A percentile compares a stretch with the other conserved stretches of the same genome.
Conservation (phyloP, 1,140 invertebrate genomes). For the Saccostrea echinata region DNA sequence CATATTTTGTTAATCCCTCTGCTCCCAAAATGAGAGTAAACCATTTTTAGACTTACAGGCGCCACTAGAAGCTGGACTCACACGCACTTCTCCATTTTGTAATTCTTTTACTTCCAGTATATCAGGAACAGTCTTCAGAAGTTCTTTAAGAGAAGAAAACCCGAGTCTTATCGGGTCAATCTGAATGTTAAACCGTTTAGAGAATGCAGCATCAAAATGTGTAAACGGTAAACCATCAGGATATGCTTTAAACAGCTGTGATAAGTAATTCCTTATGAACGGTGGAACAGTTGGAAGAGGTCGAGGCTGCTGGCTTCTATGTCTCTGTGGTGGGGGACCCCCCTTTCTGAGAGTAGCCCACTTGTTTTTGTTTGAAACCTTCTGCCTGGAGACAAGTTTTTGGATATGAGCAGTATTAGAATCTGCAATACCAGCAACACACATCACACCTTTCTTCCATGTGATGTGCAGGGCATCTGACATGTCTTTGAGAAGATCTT, state of each 20-base stretch:
- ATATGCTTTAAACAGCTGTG: constrained; percentile 63
- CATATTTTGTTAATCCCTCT: no score
- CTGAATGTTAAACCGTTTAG: constrained; percentile 64
- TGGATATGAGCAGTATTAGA: constrained; percentile 71
- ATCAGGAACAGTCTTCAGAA: constrained; percentile 63
- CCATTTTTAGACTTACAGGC: background rate
- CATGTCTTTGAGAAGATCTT: constrained; percentile 71
- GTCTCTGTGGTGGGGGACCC: constrained; percentile 22
- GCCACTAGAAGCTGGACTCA: constrained; percentile 48
- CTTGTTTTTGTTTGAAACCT: constrained; percentile 65
- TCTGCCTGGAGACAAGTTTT: constrained; percentile 72
- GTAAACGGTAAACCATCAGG: constrained; percentile 62
- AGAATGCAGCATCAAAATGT: constrained; percentile 67
- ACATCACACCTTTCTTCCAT: constrained; percentile 64
- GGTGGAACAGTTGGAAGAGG: constrained; percentile 58
- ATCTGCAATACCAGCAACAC: constrained; percentile 66
- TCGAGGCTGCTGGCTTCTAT: constrained; percentile 30
- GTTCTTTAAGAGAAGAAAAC: constrained; percentile 62
- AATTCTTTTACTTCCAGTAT: constrained; percentile 61
- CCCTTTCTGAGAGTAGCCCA: constrained; percentile 57
- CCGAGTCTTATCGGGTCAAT: constrained; percentile 62
- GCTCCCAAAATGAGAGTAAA: background rate
- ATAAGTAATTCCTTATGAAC: constrained; percentile 60
- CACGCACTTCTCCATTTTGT: constrained; percentile 55
- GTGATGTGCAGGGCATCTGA: constrained; percentile 66